These are phyloP conservation scores for Fissipunctia ypsillon DNA, from an alignment of 2,888 invertebrate genomes.

Conservation along the genomic window DNA sequence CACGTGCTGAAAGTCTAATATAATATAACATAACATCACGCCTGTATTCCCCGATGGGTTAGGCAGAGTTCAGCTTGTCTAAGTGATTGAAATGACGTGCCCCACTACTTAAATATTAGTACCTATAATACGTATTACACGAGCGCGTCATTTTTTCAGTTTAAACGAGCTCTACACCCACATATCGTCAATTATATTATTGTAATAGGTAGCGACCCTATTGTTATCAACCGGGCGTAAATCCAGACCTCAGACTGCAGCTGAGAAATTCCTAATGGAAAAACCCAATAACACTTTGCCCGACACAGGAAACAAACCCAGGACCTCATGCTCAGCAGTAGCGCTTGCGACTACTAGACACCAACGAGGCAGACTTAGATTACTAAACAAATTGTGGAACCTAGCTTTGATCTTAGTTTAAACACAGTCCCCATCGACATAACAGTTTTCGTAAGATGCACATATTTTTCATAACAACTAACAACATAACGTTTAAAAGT, in stretches of 20 bases:
- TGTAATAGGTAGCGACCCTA: too few relatives aligned
- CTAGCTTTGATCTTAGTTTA: background rate
- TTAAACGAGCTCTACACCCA: background rate
- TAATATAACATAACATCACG: background rate
- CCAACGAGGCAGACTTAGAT: background rate
- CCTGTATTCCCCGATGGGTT: background rate
- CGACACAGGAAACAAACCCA: background rate
- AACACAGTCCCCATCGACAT: background rate
- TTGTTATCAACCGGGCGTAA: background rate
- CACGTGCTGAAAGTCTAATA: constrained; percentile 11
- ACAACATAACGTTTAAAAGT: constrained; percentile 11
- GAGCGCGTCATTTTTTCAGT: too few relatives aligned
- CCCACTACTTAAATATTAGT: too few relatives aligned
- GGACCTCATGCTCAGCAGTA: background rate
- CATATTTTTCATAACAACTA: background rate
- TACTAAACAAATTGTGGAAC: background rate
- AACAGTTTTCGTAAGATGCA: constrained; percentile 26
- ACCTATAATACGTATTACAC: too few relatives aligned
- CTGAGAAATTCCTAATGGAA: too few relatives aligned
- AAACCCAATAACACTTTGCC: background rate
- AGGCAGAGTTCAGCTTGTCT: too few relatives aligned
- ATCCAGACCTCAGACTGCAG: background rate
- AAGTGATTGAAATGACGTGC: too few relatives aligned
- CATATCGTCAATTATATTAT: background rate
- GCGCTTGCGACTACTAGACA: background rate